Conservation (phyloP, 37 sponge, comb jelly and placozoan species). For the Agelas oroides region DNA sequence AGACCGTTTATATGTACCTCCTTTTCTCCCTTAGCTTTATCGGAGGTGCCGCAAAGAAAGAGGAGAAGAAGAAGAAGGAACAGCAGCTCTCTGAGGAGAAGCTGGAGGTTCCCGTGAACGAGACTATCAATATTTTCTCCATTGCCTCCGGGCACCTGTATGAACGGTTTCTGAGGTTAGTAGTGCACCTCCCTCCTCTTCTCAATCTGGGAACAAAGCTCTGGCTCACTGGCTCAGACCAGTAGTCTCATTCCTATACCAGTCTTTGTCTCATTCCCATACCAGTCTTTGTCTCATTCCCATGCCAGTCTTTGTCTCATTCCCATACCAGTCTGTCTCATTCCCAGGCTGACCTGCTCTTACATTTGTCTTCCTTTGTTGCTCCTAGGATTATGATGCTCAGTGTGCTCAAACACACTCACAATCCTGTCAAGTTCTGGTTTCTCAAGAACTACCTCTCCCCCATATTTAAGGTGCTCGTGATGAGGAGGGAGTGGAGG, state of each 20-base stretch:
- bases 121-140: conserved; percentile 93
- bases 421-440: conserved; percentile 95
- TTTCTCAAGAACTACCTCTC: conserved; percentile 96
- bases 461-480: conserved; percentile 93
- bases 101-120: conserved; percentile 37
- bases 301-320: no score
- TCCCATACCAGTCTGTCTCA: no score
- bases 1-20: no score
- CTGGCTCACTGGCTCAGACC: no score
- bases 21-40: neutral
- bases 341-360: no score
- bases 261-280: no score
- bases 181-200: no score
- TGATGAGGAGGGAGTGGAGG: no score
- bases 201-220: no score
- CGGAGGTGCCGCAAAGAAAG: neutral
- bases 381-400: conserved; percentile 91
- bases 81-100: neutral
- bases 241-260: no score
- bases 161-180: conserved; percentile 91
- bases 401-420: conserved; percentile 89
- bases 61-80: conserved; percentile 10
- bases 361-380: neutral
- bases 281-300: no score
- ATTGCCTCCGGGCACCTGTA: conserved; percentile 97